These are phyloP conservation scores for Sphaerodactylus townsendi DNA, from an alignment of 2,113 vertebrate genomes.

Conservation along the genomic window DNA sequence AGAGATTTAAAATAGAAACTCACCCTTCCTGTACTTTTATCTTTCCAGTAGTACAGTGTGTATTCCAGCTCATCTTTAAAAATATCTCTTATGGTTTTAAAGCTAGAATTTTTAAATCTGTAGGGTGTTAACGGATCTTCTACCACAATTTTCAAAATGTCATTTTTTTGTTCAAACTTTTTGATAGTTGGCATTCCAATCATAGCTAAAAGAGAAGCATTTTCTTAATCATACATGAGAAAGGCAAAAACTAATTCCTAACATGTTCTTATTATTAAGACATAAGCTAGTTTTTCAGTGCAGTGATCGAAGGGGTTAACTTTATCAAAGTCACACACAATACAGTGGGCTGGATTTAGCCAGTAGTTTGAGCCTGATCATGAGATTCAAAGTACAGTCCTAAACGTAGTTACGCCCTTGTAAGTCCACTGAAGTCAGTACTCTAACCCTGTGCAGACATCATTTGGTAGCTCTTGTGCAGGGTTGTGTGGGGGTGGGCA, in stretches of 20 bases:
- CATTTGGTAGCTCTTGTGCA: too few species aligned
- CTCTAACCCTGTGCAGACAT: too few species aligned
- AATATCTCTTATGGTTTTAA: constrained; percentile 80
- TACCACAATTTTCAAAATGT: constrained; percentile 74
- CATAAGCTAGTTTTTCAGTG: background rate
- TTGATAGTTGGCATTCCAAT: constrained; percentile 80
- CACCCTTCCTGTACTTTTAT: constrained; percentile 88
- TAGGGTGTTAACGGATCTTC: constrained; percentile 76
- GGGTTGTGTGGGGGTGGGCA: too few species aligned
- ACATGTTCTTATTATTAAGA: background rate
- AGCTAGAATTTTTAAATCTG: constrained; percentile 54
- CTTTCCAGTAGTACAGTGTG: constrained; percentile 82
- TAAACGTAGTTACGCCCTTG: background rate
- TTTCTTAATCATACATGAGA: constrained; percentile 36
- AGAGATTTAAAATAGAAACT: constrained; percentile 36
- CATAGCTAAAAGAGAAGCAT: constrained; percentile 74
- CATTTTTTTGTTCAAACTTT: constrained; percentile 60
- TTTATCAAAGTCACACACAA: background rate
- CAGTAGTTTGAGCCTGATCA: background rate
- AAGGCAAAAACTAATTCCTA: background rate
- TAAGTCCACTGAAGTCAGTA: too few species aligned
- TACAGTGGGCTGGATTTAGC: background rate
- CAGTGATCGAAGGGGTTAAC: background rate
- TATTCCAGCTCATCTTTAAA: constrained; percentile 82
- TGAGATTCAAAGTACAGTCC: background rate